Conservation (phyloP, 2,888 invertebrate genomes). For the Andricus quercusramuli region DNA sequence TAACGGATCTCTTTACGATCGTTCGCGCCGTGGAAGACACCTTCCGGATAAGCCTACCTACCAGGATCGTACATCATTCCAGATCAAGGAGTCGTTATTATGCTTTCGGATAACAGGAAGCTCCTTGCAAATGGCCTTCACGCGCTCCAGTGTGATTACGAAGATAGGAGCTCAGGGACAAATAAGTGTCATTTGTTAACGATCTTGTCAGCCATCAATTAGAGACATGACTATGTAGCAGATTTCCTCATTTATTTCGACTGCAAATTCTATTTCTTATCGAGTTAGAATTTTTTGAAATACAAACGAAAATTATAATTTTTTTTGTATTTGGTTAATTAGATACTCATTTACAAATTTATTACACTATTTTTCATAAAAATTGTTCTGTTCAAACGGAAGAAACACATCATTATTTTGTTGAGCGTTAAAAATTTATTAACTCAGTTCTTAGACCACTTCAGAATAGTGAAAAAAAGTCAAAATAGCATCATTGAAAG, state of each 20-base stretch:
- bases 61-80: slow-evolving; percentile 27
- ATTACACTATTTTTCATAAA: too few species aligned
- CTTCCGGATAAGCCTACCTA: slow-evolving; percentile 39
- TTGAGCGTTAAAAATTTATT: too few species aligned
- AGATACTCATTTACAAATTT: too few species aligned
- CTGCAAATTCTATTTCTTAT: not conserved
- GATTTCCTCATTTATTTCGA: not conserved
- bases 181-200: slow-evolving; percentile 27
- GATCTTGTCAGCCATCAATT: slow-evolving; percentile 7
- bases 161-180: slow-evolving; percentile 30
- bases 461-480: too few species aligned
- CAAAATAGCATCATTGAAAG: too few species aligned
- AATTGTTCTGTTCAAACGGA: too few species aligned
- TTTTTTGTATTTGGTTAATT: too few species aligned
- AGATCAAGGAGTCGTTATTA: slow-evolving; percentile 40
- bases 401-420: too few species aligned
- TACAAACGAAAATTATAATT: too few species aligned
- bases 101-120: slow-evolving; percentile 27
- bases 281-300: too few species aligned
- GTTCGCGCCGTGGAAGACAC: slow-evolving; percentile 45
- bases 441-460: too few species aligned
- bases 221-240: not conserved
- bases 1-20: slow-evolving; percentile 50
- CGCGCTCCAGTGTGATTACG: slow-evolving; percentile 35
- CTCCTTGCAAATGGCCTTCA: slow-evolving; percentile 36